Base-by-base conservation (phyloP, 1,140 invertebrate genomes). In the Drosophila nannoptera region DNA sequence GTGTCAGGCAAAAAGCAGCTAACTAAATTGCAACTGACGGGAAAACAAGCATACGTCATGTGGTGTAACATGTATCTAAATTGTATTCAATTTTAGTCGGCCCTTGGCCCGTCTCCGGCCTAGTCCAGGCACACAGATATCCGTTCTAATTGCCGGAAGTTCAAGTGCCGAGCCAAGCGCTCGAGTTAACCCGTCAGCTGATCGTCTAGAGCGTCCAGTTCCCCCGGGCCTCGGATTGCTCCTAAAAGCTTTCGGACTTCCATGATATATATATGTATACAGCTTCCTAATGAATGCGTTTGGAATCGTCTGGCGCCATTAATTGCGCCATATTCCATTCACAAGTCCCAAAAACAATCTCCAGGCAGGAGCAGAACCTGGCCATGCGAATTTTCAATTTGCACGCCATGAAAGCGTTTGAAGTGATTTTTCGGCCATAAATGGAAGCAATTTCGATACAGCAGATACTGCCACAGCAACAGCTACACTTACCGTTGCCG, bases 121-220 rank as follows among this genome's bases (percentile, higher is more conserved):
- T n/a, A n/a, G 46, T 40, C 5, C 40, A 16, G 4, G 40, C 12
- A 43, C n/a, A 6, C 7, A 43, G 36, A 32, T 49, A 4, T 6
- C n/a, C 59, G 73, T 64, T 64, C 68, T 76, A 83, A 83, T 84
- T 73, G 75, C 80, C 80, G 78, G 78, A 83, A 76, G 73, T 78
- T 77, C 65, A 76, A 75, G 48, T 63, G 72, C 63, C 77, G 38
- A 64, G 16, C 12, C 58, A 36, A 45, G n/a, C 46, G 45, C 9
- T 56, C 40, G 12, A 43, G 22, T 29, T 32, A 62, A 22, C 7
- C 38, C 7, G 35, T 36, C 36, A 32, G 12, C 32, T 43, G 46
- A 61, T 42, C 65, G 3, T 22, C 43, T 43, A 35, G 52, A 45
- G 36, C 40, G 22, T 22, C 40, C 53, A 43, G 43, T 9, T 50